phyloP scores from a whole-genome alignment of 2,797 vertebrate genomes.

The Diplodus puntazzo region DNA sequence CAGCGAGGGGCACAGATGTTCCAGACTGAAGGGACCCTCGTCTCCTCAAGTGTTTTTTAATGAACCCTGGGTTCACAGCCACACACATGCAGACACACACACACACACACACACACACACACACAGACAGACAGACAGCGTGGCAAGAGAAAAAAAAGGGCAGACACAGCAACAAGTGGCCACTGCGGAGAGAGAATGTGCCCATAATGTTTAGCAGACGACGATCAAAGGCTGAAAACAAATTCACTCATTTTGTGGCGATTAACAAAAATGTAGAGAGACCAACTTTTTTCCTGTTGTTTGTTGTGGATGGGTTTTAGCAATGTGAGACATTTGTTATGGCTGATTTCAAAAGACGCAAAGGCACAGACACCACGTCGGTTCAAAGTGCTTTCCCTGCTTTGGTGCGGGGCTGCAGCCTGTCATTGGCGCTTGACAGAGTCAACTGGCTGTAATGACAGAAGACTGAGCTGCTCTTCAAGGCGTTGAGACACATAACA shows the following conservation, averaged over 20 bases:
- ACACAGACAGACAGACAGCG: background rate
- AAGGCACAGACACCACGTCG: background rate
- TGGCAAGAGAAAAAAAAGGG: constrained; percentile 2
- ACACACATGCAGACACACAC: background rate
- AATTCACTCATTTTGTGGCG: constrained; percentile 20
- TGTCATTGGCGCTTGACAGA: constrained; percentile 8
- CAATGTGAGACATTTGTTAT: constrained; percentile 39
- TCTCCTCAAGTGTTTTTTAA: constrained; percentile 60
- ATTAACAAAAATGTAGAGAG: constrained; percentile 3
- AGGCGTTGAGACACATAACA: background rate
- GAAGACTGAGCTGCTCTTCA: background rate
- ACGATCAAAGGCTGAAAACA: constrained; percentile 51
- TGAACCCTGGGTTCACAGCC: constrained; percentile 38
- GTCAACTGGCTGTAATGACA: constrained; percentile 6
- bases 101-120: constrained; percentile 8
- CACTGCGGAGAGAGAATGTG: constrained; percentile 17
- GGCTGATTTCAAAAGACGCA: background rate
- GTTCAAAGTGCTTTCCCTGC: background rate
- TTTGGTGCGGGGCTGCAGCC: constrained; percentile 2
- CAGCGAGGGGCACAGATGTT: constrained; percentile 71
- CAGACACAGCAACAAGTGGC: constrained; percentile 46
- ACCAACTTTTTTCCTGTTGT: constrained; percentile 53
- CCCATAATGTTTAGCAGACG: constrained; percentile 58
- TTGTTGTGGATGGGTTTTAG: constrained; percentile 42
- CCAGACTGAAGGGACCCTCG: constrained; percentile 48